Evolutionary conservation across 2,797 vertebrate genomes (phyloP), one percentile per base, ranked within the genome.

Genomic region (Microctenopoma stevenorrisi): DNA sequence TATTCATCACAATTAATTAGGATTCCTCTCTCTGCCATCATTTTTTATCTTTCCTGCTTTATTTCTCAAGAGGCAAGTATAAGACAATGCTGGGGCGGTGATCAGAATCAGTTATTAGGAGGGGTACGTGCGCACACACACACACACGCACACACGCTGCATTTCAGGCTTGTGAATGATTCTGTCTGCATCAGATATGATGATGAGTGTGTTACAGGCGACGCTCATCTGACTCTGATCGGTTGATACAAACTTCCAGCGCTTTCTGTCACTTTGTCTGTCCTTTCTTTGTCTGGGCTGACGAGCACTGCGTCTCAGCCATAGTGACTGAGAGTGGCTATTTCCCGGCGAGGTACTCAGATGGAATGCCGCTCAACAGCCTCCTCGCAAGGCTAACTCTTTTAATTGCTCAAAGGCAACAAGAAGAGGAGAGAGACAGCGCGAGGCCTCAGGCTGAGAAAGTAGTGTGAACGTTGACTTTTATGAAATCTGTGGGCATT

Each of bases 1-100:
- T 92, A 92, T 92, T 92, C 91, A 93, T 91, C 89, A 89, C 87
- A 90, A 91, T 93, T 93, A 89, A 92, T 92, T 92, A 90, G 88
- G 86, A 89, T 86, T 89, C 87, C 80, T 86, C 89, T 84, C 81
- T 80, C 86, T 74, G 74, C 84, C 84, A 83, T 89, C 74, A 69
- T 74, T 87, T 87, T 87, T 87, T 83, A 82, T 88, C 84, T 89
- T 86, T 85, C 78, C 86, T 74, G 87, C 87, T 84, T 90, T 86
- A 87, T 91, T 91, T 92, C 90, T 92, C 89, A 58, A 85, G 90
- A 89, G 90, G 90, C 76, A 89, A 74, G 84, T 84, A 72, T 69
- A 81, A 92, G 83, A 92, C 90, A 92, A 92, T 89, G 83, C 68
- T 44, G 64, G 72, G 79, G 84, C 68, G 69, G 81, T 89, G 92